Percentiles rank a stretch among this genome's conserved stretches.
phyloP scores from a whole-genome alignment of 2,113 vertebrate species.

The Myotis yumanensis region DNA sequence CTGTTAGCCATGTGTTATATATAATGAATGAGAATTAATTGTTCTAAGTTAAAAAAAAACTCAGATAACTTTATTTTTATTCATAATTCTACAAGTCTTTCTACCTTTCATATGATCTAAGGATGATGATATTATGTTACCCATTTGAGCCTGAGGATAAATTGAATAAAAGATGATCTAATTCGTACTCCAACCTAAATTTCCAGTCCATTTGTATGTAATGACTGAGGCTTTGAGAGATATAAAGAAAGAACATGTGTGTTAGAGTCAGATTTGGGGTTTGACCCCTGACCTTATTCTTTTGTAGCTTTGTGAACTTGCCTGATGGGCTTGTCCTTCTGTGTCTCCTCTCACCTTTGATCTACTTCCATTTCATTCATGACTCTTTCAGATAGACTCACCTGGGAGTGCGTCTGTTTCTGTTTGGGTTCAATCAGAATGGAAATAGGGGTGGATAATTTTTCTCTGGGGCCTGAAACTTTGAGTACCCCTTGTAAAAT shows the following conservation, averaged over 20 bases:
- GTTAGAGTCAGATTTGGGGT: neutral
- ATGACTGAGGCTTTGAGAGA: neutral
- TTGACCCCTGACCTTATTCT: neutral
- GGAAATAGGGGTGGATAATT: accelerated
- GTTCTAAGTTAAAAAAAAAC: neutral
- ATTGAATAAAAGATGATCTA: neutral
- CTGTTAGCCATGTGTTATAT: neutral
- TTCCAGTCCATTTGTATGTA: neutral
- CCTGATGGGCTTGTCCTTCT: neutral
- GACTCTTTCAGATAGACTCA: neutral
- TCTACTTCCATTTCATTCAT: accelerated
- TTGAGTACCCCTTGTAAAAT: neutral
- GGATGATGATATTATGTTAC: neutral
- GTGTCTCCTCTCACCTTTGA: neutral
- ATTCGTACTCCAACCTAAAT: neutral
- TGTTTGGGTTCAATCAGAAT: neutral
- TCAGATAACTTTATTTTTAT: neutral
- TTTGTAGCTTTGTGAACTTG: neutral
- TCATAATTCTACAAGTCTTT: neutral
- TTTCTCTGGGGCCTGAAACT: neutral
- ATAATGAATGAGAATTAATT: neutral
- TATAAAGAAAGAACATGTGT: neutral
- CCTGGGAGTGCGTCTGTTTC: neutral
- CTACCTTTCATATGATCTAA: neutral
- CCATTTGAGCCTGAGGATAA: neutral